Percentiles rank a stretch among this genome's conserved stretches.
Evolutionary conservation across 92 coral and sea anemone species (phyloP).

Genomic region (Phenganax stokvisi): DNA sequence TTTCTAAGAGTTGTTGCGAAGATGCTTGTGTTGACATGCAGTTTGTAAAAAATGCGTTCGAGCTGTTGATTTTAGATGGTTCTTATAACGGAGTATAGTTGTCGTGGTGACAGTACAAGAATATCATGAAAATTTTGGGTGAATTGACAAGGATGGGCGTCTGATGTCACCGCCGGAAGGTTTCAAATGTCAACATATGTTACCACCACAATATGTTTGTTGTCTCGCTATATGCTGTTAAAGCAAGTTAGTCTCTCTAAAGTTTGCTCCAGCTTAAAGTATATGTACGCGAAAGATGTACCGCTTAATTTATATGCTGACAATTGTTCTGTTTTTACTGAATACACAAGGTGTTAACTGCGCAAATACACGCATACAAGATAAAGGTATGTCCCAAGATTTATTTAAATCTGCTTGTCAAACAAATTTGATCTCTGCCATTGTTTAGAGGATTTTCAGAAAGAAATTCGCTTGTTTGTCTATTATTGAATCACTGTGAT

Average conservation of each 20-base stretch:
- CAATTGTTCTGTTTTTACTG: not conserved
- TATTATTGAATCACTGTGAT: not conserved
- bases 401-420: not conserved
- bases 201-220: conserved; percentile 1
- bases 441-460: conserved; percentile 3
- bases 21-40: not conserved
- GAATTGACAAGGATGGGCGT: not conserved
- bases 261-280: not conserved
- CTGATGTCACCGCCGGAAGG: conserved; percentile 5
- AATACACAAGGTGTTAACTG: not conserved
- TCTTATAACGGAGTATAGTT: not conserved
- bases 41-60: not conserved
- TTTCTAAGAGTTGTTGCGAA: not conserved
- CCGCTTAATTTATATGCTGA: not conserved
- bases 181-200: conserved; percentile 12
- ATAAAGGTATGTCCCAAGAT: not conserved
- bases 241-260: not conserved
- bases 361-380: too few relatives aligned
- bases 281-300: not conserved
- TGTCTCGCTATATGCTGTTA: conserved; percentile 9
- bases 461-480: conserved; percentile 4
- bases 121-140: not conserved
- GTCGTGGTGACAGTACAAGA: conserved; percentile 5
- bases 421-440: conserved; percentile 10
- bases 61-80: not conserved